Conservation (phyloP, 2,888 invertebrate species). For the Willowsia nigromaculata region DNA sequence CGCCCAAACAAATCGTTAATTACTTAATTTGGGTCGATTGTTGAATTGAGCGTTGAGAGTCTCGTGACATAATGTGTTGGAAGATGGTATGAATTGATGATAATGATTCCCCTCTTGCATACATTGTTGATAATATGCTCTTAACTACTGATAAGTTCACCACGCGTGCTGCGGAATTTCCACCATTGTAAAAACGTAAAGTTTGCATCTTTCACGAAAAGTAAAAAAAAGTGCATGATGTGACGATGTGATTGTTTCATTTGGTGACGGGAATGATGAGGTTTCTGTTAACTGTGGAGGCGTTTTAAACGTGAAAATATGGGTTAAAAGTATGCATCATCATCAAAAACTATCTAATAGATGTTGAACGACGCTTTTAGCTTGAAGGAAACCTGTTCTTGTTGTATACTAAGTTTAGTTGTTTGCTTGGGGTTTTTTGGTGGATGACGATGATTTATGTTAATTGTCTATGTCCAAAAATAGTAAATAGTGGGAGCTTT, state of each 20-base stretch:
- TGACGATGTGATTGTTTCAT: background rate
- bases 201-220: too few species aligned
- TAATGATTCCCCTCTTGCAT: too few species aligned
- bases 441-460: conserved; percentile 50
- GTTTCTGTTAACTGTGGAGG: conserved; percentile 32
- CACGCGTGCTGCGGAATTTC: too few species aligned
- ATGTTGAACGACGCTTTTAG: background rate
- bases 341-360: background rate
- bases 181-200: background rate
- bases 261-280: conserved; percentile 1
- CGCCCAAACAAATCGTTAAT: conserved; percentile 63
- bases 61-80: conserved; percentile 28
- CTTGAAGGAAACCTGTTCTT: conserved; percentile 23
- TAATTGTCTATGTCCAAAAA: conserved; percentile 56
- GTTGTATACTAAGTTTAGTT: background rate
- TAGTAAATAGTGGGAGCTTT: conserved; percentile 43
- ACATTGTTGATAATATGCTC: too few species aligned
- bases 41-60: conserved; percentile 13
- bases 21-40: conserved; percentile 55
- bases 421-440: background rate
- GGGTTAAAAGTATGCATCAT: conserved; percentile 58
- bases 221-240: background rate
- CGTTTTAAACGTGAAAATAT: conserved; percentile 27
- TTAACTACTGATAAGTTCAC: too few species aligned
- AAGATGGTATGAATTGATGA: background rate